Evolutionary conservation across 2,888 invertebrate species (phyloP), one percentile per base, ranked within the genome.

Genomic region (Diplolepis rosae): DNA sequence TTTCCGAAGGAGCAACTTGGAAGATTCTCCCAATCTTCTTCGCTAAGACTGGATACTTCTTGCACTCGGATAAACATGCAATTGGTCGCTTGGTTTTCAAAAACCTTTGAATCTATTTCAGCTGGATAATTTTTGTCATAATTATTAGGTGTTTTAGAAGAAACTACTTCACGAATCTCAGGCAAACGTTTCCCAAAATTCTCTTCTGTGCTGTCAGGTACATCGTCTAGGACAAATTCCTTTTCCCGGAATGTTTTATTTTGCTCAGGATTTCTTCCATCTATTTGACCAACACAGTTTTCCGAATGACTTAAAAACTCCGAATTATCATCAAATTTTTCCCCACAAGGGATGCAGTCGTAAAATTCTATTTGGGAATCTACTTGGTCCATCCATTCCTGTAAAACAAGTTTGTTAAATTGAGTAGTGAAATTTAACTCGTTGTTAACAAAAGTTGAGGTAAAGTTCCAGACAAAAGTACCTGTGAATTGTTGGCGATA

Each of bases 241-340:
- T 39, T 13, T 5, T 45, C 4, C 15, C 4, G 6, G 9, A 2
- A 18, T 18, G 18, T 9, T 22, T n/a, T n/a, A n/a, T 3, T 45
- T 45, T 45, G 15, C 9, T 9, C 7, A 7, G 4, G 45, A 0
- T 7, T 22, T 7, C 24, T 61, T 9, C 13, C 24, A 22, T n/a
- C 27, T 13, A n/a, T 22, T n/a, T 22, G 3, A 22, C 61, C 24
- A 39, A 39, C 90, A 86, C 94, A 95, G 69, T 92, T 92, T 84
- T 93, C 92, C 45, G 93, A 91, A 89, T 95, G 95, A 22, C 94
- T 92, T 5, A 92, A 91, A 3, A 95, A 89, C 1, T 94, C 94
- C 11, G 94, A 94, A 77, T 92, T 92, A 0, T 94, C 91, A 84
- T 94, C 94, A 83, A 95, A 95, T 71, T 91, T 90, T 77, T 93